Base-by-base conservation (phyloP, 1,140 invertebrate species). In the Hycleus cichorii region DNA sequence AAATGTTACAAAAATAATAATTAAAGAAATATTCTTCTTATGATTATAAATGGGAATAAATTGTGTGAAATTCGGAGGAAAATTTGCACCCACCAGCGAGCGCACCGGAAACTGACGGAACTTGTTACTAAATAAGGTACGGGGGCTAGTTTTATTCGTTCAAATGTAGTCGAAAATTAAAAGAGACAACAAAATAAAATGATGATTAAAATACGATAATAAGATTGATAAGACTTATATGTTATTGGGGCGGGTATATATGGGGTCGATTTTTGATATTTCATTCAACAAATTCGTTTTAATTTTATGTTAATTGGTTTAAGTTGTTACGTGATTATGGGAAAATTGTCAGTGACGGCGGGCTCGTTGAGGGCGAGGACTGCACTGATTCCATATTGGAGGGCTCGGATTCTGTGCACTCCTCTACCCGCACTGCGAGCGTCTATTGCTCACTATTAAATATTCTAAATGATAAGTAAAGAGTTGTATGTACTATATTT, bases 391-490 rank as follows among this genome's bases (percentile, higher is more conserved):
- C 54, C 47, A 57, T 32, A 32, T 18, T 47, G 49, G 59, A 59
- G 58, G 64, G 60, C 58, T 64, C 57, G 53, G 53, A 24, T 47
- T 64, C 58, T 50, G 39, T 53, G 59, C 58, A 46, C 58, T 55
- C 60, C 59, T 59, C 57, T 61, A 60, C 61, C 64, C 64, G 63
- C 63, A 64, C 62, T 66, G 65, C 68, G 69, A 69, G 68, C 69
- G 69, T 67, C 64, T 72, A 70, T 74, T 74, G 72, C 70, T 74
- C 72, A 74, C 67, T 65, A 68, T 70, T 70, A 68, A 71, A 73
- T 73, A 73, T 74, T 74, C 72, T 74, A 74, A 74, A 69, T 71
- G 65, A 73, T 68, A 67, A 71, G 67, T 32, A 69, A 69, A 68
- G 64, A 70, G 64, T 69, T 69, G 65, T 71, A 68, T 70, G 64